A percentile compares a stretch with the other conserved stretches of the same genome.
Evolutionary conservation across 2,797 vertebrate species (phyloP).

Genomic region (Sebastes matsubarae): DNA sequence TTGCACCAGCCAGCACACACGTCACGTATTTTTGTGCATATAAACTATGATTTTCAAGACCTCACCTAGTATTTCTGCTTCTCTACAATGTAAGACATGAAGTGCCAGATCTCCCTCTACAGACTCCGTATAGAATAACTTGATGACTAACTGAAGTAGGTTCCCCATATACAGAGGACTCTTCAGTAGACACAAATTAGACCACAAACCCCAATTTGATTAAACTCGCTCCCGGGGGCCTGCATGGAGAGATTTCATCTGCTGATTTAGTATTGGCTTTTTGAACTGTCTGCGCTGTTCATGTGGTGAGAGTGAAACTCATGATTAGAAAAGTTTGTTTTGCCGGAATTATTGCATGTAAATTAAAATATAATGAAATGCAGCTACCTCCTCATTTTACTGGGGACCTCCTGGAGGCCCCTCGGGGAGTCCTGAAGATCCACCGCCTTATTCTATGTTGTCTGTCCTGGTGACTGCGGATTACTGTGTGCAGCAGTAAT

Average conservation of each 20-base stretch:
- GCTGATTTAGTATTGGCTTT: slow-evolving; percentile 44
- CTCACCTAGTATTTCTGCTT: neutral
- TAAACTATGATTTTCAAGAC: neutral
- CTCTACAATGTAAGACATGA: neutral
- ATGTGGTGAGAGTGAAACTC: slow-evolving; percentile 31
- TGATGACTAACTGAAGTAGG: slow-evolving; percentile 25
- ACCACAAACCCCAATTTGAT: slow-evolving; percentile 57
- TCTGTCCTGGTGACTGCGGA: neutral
- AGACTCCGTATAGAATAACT: neutral
- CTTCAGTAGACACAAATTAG: slow-evolving; percentile 46
- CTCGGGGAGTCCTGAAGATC: neutral
- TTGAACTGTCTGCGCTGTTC: slow-evolving; percentile 15
- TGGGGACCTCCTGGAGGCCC: slow-evolving; percentile 15
- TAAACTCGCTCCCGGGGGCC: slow-evolving; percentile 25
- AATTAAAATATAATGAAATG: slow-evolving; percentile 56
- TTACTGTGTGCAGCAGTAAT: neutral
- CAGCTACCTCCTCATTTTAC: slow-evolving; percentile 47
- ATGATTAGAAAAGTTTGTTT: slow-evolving; percentile 40
- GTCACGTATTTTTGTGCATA: neutral
- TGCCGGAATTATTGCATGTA: slow-evolving; percentile 29
- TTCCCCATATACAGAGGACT: neutral
- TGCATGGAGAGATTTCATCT: slow-evolving; percentile 24
- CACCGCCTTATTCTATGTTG: neutral
- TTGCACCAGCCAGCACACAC: neutral
- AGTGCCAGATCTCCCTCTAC: neutral